A percentile compares a stretch with the other conserved stretches of the same genome.
Evolutionary conservation across 2,113 vertebrate species (phyloP).

Genomic region (Vicugna pacos): DNA sequence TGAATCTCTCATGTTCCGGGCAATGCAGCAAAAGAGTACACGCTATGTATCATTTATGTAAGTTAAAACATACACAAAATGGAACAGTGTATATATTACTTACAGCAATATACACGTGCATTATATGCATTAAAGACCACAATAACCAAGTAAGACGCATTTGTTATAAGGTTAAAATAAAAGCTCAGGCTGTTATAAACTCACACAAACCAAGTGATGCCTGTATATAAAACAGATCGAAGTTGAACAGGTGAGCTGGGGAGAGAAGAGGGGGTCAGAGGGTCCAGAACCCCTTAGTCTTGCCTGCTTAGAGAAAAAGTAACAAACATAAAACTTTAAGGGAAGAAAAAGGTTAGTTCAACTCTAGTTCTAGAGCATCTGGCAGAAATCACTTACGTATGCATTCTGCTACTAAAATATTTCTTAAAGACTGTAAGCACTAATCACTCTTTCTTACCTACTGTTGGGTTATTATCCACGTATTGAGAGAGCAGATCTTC

Average conservation of each 20-base stretch:
- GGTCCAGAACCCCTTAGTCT: neutral
- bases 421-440: neutral
- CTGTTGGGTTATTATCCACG: slow-evolving; percentile 87
- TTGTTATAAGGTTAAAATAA: neutral
- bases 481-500: slow-evolving; percentile 96
- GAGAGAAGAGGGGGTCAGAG: neutral
- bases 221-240: neutral
- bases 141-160: neutral
- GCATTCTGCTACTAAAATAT: neutral
- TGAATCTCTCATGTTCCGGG: neutral
- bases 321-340: slow-evolving; percentile 18
- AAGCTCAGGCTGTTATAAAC: neutral
- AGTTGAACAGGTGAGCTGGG: neutral
- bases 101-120: neutral
- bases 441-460: slow-evolving; percentile 86
- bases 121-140: neutral
- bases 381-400: neutral
- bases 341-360: neutral
- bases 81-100: neutral
- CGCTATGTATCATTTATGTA: neutral
- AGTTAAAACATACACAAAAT: neutral
- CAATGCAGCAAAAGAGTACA: neutral
- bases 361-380: neutral
- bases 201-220: neutral
- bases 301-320: neutral